Conservation (phyloP, 37 sponge, comb jelly and placozoan species). For the Halisarca cf. caerulea region DNA sequence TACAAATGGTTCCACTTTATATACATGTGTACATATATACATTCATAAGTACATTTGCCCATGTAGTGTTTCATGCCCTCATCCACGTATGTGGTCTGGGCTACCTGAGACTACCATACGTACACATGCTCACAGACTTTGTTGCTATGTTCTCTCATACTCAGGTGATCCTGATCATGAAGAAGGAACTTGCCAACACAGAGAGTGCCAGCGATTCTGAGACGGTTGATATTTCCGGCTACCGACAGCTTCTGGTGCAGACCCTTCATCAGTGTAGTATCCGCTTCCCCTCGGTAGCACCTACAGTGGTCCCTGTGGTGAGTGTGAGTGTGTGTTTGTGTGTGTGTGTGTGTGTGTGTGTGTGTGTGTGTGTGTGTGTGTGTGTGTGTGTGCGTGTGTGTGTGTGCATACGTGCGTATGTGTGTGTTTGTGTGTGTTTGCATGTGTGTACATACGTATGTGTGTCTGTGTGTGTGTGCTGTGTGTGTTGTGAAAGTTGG, state of each 20-base stretch:
- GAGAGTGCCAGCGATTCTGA: slow-evolving; percentile 63
- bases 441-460: too few relatives aligned
- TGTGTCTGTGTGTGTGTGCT: neutral
- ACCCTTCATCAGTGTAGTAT: slow-evolving; percentile 93
- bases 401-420: neutral
- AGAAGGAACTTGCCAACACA: slow-evolving; percentile 92
- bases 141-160: neutral
- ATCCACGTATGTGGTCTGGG: neutral
- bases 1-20: too few relatives aligned
- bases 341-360: neutral
- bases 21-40: neutral
- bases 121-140: too few relatives aligned
- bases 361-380: too few relatives aligned
- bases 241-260: slow-evolving; percentile 79
- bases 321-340: neutral
- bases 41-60: neutral
- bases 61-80: neutral
- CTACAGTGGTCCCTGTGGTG: slow-evolving; percentile 88
- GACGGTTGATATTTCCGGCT: slow-evolving; percentile 57
- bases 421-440: neutral
- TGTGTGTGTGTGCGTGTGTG: neutral
- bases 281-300: slow-evolving; percentile 83
- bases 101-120: too few relatives aligned
- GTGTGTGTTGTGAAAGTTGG: neutral
- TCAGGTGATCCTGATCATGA: slow-evolving; percentile 89